A percentile compares a stretch with the other conserved stretches of the same genome.
These are phyloP conservation scores for Virgularia gustaviana DNA, from an alignment of 92 coral and sea anemone species.

Conservation along the genomic window DNA sequence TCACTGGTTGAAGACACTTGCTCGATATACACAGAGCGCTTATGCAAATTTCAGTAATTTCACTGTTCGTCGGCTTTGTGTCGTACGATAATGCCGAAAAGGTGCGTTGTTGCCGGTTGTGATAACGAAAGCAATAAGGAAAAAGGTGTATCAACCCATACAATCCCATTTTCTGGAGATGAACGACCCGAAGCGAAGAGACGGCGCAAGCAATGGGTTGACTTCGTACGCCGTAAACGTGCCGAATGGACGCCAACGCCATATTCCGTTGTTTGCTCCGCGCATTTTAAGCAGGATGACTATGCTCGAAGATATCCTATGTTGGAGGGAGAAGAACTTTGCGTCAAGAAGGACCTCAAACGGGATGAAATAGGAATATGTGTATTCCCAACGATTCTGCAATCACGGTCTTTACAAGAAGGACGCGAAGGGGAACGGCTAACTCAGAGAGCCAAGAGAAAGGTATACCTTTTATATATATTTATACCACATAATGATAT, in stretches of 20 bases:
- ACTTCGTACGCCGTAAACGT: constrained; percentile 13
- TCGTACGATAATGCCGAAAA: constrained; percentile 26
- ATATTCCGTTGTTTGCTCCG: constrained; percentile 17
- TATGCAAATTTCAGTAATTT: too few relatives aligned
- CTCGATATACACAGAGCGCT: too few relatives aligned
- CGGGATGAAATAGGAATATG: constrained; percentile 24
- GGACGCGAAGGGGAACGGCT: constrained; percentile 7
- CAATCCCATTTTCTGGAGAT: constrained; percentile 33
- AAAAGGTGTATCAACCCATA: constrained; percentile 30
- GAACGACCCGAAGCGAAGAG: constrained; percentile 29
- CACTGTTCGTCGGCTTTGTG: too few relatives aligned
- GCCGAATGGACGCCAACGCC: constrained; percentile 19
- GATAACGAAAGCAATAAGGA: constrained; percentile 3
- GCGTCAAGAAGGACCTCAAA: background rate
- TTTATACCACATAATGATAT: too few relatives aligned
- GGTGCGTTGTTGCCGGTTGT: constrained; percentile 38
- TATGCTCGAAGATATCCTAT: constrained; percentile 6
- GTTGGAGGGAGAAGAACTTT: background rate
- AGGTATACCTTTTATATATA: too few relatives aligned
- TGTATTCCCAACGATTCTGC: constrained; percentile 1
- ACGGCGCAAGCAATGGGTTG: constrained; percentile 15
- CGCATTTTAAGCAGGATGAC: constrained; percentile 17
- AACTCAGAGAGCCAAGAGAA: constrained; percentile 11
- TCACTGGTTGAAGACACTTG: too few relatives aligned
- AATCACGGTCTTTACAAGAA: too few relatives aligned